phyloP scores from a whole-genome alignment of 2,113 vertebrate genomes.

The Datnioides undecimradiatus region DNA sequence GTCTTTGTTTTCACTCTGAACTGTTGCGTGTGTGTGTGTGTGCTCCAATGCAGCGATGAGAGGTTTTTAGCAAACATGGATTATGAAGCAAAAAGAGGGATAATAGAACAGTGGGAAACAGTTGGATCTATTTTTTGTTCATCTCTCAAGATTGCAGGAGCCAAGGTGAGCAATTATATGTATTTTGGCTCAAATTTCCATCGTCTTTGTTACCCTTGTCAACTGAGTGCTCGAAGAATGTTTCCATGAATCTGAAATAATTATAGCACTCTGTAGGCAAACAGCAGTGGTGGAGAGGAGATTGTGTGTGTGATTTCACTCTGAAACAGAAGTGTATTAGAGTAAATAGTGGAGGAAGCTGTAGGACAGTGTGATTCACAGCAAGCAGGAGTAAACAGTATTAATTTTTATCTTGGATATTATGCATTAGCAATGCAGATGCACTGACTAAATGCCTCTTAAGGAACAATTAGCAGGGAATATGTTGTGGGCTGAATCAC shows the following conservation, averaged over 20 bases:
- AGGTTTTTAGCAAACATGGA: background rate
- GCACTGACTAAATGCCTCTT: background rate
- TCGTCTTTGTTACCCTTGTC: slow-evolving; percentile 10
- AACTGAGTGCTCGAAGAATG: background rate
- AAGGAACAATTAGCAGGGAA: background rate
- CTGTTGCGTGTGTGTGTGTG: background rate
- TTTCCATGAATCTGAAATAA: slow-evolving; percentile 14
- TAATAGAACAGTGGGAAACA: background rate
- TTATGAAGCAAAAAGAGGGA: background rate
- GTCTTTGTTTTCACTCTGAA: slow-evolving; percentile 19
- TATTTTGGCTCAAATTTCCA: slow-evolving; percentile 12
- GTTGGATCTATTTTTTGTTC: background rate
- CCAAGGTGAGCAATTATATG: background rate
- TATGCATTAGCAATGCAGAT: slow-evolving; percentile 5
- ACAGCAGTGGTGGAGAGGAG: background rate
- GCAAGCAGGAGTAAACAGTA: background rate
- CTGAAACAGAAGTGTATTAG: background rate
- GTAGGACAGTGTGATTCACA: slow-evolving; percentile 9
- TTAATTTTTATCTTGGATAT: background rate
- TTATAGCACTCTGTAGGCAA: slow-evolving; percentile 1
- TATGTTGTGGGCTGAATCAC: background rate
- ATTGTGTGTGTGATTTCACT: slow-evolving; percentile 5
- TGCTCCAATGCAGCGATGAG: background rate
- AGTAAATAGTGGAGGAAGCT: background rate
- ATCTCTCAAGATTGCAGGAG: background rate